Evolutionary conservation across 2,888 invertebrate genomes (phyloP).

Genomic region (Phytoseiulus persimilis): DNA sequence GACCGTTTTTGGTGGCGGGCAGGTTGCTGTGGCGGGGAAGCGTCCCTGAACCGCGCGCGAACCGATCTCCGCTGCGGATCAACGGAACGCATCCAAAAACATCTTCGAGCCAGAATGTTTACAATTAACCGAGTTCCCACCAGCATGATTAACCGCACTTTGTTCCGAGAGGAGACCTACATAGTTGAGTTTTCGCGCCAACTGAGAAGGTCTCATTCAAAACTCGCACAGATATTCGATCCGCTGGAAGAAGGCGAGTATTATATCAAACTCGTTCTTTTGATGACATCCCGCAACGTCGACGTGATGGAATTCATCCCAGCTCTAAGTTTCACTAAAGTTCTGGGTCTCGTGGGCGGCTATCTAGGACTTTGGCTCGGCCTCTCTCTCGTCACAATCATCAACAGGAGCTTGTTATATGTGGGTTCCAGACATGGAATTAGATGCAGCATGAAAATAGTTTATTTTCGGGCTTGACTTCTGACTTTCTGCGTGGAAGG

Average conservation of each 20-base stretch:
- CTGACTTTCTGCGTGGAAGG: no score
- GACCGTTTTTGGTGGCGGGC: no score
- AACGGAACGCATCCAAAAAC: no score
- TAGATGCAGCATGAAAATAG: not conserved
- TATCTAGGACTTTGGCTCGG: constrained; percentile 14
- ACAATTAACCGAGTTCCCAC: no score
- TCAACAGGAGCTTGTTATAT: not conserved
- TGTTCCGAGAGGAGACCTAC: no score
- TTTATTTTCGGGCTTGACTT: no score
- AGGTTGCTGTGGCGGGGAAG: no score
- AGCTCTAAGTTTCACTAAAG: constrained; percentile 22
- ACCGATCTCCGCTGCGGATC: no score
- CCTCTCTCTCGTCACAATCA: not conserved
- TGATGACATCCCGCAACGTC: constrained; percentile 29
- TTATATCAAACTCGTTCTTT: constrained; percentile 29
- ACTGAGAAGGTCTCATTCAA: not conserved
- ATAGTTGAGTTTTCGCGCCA: no score
- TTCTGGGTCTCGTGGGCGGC: constrained; percentile 14
- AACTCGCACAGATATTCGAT: not conserved
- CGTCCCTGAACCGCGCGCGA: no score
- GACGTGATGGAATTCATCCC: constrained; percentile 36
- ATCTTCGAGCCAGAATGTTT: no score
- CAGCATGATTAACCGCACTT: no score
- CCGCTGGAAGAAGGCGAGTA: constrained; percentile 15
- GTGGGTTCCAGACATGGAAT: not conserved